These are phyloP conservation scores for Encarsia formosa DNA, from an alignment of 2,888 invertebrate genomes.

Conservation along the genomic window DNA sequence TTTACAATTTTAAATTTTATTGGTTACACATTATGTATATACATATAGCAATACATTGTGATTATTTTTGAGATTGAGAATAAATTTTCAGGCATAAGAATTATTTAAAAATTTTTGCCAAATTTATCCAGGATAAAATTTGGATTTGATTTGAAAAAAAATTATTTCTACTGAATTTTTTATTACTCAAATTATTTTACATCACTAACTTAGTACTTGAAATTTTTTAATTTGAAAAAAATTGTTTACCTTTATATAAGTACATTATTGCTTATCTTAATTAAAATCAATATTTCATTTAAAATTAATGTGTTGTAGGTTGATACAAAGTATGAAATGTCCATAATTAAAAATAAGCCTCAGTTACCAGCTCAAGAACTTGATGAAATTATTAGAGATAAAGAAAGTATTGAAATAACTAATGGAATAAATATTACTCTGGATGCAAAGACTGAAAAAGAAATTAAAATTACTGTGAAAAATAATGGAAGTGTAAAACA, in stretches of 20 bases:
- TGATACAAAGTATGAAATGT: conserved; percentile 7
- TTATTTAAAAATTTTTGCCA: too few relatives aligned
- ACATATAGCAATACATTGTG: too few relatives aligned
- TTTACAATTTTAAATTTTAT: too few relatives aligned
- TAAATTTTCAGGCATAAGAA: too few relatives aligned
- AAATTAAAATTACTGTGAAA: conserved; percentile 53
- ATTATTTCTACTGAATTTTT: too few relatives aligned
- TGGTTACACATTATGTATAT: too few relatives aligned
- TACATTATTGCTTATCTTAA: neutral
- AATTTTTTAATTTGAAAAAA: neutral
- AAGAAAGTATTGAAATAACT: conserved; percentile 56
- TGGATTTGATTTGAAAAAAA: too few relatives aligned
- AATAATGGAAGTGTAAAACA: conserved; percentile 51
- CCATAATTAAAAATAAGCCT: conserved; percentile 9
- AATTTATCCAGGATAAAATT: too few relatives aligned
- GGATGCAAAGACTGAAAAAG: conserved; percentile 50
- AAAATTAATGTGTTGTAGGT: conserved; percentile 6
- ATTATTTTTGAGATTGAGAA: too few relatives aligned
- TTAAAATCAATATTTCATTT: neutral
- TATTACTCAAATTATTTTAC: neutral
- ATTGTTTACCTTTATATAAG: too few relatives aligned
- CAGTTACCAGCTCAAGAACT: conserved; percentile 23
- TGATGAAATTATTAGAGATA: conserved; percentile 45
- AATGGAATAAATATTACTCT: conserved; percentile 50
- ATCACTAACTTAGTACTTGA: too few relatives aligned